These are phyloP conservation scores for Tolmerus cingulatus DNA, from an alignment of 2,888 invertebrate species.

Conservation along the genomic window DNA sequence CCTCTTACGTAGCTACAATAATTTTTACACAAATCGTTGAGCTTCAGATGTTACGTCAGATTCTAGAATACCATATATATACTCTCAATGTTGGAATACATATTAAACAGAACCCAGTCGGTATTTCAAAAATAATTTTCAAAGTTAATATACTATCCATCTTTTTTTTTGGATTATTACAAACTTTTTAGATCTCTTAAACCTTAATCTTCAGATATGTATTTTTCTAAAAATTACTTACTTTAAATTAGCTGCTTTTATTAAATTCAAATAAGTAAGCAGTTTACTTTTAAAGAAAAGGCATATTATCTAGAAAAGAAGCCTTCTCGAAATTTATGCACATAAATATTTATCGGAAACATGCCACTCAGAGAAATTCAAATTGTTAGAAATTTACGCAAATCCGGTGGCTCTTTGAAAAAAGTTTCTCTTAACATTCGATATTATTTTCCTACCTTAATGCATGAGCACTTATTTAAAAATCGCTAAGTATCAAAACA, in stretches of 20 bases:
- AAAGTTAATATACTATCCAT: no score
- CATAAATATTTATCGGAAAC: background rate
- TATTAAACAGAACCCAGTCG: no score
- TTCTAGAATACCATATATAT: no score
- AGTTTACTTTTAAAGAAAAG: no score
- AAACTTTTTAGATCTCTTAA: no score
- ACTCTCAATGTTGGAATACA: no score
- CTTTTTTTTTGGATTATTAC: no score
- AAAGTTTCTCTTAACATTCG: background rate
- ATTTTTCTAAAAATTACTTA: background rate
- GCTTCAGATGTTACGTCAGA: no score
- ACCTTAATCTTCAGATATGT: no score
- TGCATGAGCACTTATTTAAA: background rate
- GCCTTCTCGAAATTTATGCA: background rate
- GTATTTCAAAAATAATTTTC: no score
- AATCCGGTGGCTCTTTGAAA: background rate
- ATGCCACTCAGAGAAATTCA: background rate
- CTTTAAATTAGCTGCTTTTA: background rate
- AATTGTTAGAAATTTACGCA: background rate
- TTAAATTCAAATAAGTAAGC: no score
- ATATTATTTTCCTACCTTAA: background rate
- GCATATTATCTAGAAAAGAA: background rate
- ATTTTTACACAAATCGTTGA: background rate
- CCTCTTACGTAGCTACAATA: background rate
- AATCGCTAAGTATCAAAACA: background rate